phyloP scores from a whole-genome alignment of 2,113 vertebrate species.

The Hemiprocne comata region DNA sequence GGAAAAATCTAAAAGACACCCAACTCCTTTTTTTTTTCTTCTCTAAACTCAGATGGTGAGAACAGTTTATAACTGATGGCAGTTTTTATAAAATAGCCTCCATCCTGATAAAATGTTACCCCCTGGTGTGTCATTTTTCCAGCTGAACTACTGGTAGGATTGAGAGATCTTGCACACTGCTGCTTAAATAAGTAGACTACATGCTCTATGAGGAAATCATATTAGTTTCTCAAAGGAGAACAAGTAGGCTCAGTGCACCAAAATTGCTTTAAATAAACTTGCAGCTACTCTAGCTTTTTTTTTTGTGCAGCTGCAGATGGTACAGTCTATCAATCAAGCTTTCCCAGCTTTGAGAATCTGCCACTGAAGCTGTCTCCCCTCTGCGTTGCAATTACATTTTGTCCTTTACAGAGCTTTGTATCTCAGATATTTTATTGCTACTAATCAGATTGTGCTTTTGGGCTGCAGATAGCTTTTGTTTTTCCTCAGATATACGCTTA shows the following conservation, averaged over 20 bases:
- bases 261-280: conserved; percentile 78
- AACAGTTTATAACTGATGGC: conserved; percentile 65
- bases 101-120: conserved; percentile 75
- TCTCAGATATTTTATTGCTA: conserved; percentile 37
- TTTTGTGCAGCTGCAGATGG: conserved; percentile 68
- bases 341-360: conserved; percentile 59
- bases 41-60: conserved; percentile 11
- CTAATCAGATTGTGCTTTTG: conserved; percentile 54
- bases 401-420: conserved; percentile 58
- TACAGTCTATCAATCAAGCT: conserved; percentile 74
- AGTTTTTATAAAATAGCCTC: conserved; percentile 72
- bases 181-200: conserved; percentile 77
- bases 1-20: neutral
- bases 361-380: conserved; percentile 48
- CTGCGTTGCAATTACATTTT: conserved; percentile 59
- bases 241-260: conserved; percentile 67
- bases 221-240: conserved; percentile 78
- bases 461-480: neutral
- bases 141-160: conserved; percentile 66
- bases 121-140: conserved; percentile 67
- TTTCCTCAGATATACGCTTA: neutral
- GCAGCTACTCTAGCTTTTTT: conserved; percentile 53
- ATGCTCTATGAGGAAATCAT: conserved; percentile 70
- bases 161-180: conserved; percentile 72
- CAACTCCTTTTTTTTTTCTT: neutral